Evolutionary conservation across 2,113 vertebrate genomes (phyloP).

Genomic region (Cottus gobio): DNA sequence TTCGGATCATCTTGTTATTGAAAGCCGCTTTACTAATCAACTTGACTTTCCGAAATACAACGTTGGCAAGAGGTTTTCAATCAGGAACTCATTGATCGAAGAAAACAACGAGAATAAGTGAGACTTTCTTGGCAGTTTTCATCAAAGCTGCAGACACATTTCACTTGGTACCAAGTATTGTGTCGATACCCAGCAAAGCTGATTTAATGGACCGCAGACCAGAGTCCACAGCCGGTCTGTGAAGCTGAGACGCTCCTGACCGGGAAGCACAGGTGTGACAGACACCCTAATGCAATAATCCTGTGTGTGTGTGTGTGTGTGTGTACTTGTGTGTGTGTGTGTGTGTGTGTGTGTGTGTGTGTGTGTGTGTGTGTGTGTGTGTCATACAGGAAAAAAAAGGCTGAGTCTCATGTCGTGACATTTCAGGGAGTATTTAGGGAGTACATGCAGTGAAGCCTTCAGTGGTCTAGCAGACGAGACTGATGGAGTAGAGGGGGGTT

Average conservation of each 20-base stretch:
- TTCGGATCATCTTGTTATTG: too few species aligned
- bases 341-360: constrained; percentile 4
- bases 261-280: constrained; percentile 58
- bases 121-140: neutral
- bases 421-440: constrained; percentile 68
- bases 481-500: constrained; percentile 59
- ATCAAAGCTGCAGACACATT: neutral
- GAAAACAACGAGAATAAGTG: too few species aligned
- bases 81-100: too few species aligned
- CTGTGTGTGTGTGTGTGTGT: neutral
- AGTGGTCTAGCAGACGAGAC: constrained; percentile 47
- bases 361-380: constrained; percentile 1
- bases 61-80: too few species aligned
- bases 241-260: constrained; percentile 52
- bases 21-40: too few species aligned
- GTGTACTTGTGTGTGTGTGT: constrained; percentile 3
- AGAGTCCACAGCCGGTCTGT: constrained; percentile 51
- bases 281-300: constrained; percentile 51
- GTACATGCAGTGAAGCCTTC: constrained; percentile 42
- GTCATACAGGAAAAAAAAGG: constrained; percentile 1
- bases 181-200: neutral
- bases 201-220: neutral
- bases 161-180: neutral
- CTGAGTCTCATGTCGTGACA: constrained; percentile 36
- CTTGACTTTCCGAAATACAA: too few species aligned